A percentile compares a stretch with the other conserved stretches of the same genome.
Conservation (phyloP, 2,113 vertebrate genomes). For the Anguilla japonica region DNA sequence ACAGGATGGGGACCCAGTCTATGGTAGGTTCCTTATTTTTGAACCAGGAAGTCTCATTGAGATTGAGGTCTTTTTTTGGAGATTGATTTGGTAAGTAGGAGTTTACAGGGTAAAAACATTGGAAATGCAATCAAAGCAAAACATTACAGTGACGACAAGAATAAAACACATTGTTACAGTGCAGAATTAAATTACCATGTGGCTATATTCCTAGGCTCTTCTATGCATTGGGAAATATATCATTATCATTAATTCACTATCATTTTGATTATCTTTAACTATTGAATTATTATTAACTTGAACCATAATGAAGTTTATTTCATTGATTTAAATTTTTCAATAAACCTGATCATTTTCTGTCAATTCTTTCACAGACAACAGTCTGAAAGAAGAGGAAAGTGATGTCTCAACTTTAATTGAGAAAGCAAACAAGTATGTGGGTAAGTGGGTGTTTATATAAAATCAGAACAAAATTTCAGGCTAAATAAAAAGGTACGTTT, state of each 20-base stretch:
- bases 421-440: slow-evolving; percentile 62
- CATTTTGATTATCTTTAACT: neutral
- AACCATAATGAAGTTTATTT: neutral
- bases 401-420: slow-evolving; percentile 59
- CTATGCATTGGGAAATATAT: no score
- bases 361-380: slow-evolving; percentile 44
- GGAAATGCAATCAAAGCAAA: no score
- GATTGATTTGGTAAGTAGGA: no score
- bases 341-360: neutral
- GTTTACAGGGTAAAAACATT: no score
- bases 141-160: no score
- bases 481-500: no score
- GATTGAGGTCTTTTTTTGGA: neutral
- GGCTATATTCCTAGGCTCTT: no score
- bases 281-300: neutral
- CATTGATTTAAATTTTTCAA: neutral
- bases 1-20: neutral
- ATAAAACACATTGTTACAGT: no score
- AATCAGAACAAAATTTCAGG: no score
- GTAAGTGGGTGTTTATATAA: slow-evolving; percentile 42
- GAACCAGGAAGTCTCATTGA: neutral
- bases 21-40: neutral
- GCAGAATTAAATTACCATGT: no score
- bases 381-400: slow-evolving; percentile 43
- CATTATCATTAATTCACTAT: no score